Base-by-base conservation (phyloP, 2,113 vertebrate genomes). In the Podilymbus podiceps region DNA sequence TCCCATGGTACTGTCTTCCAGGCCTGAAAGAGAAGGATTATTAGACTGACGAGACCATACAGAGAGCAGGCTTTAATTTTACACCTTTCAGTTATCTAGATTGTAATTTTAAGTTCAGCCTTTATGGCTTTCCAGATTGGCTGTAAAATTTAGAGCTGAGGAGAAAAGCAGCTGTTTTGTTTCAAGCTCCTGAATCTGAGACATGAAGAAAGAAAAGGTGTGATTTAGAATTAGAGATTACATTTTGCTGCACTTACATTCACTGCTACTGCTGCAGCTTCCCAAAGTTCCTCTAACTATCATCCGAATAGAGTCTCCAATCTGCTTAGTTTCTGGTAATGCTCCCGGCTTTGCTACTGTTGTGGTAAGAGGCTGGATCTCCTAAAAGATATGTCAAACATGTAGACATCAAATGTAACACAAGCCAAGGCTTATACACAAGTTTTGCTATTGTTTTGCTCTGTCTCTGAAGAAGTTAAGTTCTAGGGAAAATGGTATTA, bases 251-350 rank as follows among this genome's bases (percentile, higher is more conserved):
- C 72, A 98, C 99, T 99, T 96, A 99, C 99, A 99, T 97, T 99
- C 99, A 90, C 99, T 99, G 93, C 99, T 99, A 94, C 99, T 99
- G 97, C 99, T 99, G 98, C 99, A 99, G 98, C 99, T 99, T 95
- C 99, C 99, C 79, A 99, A 97, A 73, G 99, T 99, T 92, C 99
- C 99, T 97, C 99, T 99, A 75, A 99, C 99, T 67, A 99, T 99
- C 98, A 99, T 99, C 19, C 98, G 98, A 88, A 99, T 99, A 21
- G 99, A 98, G 90, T 99, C 99, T 95, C 98, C 99, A 40, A 98
- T 98, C 91, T 99, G 99, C 78, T 98, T 97, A 94, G 95, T 99
- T 98, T 95, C 98, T 98, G 98, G 97, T 84, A 97, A 77, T 17
- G 96, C 94, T 96, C 98, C 99, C 0, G 98, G 98, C 95, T 98